Percentiles rank a stretch among this genome's conserved stretches.
Evolutionary conservation across 2,888 invertebrate species (phyloP).

Genomic region (Linyphia triangularis): DNA sequence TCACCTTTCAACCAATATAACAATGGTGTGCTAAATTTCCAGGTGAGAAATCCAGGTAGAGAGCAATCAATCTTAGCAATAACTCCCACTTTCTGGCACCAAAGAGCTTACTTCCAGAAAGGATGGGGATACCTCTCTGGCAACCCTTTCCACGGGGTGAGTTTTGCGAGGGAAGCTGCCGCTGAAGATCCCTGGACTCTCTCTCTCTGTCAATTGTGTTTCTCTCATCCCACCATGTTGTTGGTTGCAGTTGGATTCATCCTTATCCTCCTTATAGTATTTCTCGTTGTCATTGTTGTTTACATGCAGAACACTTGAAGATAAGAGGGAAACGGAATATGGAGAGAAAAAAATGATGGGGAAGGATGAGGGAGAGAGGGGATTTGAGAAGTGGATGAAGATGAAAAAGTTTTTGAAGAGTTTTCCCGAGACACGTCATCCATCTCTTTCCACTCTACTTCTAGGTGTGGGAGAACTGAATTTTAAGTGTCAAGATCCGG

Average conservation of each 20-base stretch:
- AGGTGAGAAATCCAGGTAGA: background rate
- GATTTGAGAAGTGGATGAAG: background rate
- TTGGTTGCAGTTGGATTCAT: slow-evolving; percentile 74
- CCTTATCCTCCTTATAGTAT: slow-evolving; percentile 73
- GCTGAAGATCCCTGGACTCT: slow-evolving; percentile 67
- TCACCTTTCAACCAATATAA: background rate
- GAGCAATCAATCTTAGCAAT: slow-evolving; percentile 2
- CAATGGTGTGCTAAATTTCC: no score
- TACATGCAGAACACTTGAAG: slow-evolving; percentile 72
- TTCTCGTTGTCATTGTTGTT: slow-evolving; percentile 74
- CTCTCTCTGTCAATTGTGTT: slow-evolving; percentile 27
- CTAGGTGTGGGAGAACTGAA: background rate
- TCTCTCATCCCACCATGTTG: slow-evolving; percentile 70
- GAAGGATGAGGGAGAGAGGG: background rate
- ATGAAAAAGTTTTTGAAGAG: slow-evolving; percentile 43
- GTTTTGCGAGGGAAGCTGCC: slow-evolving; percentile 40
- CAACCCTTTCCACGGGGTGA: slow-evolving; percentile 46
- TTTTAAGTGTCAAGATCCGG: background rate
- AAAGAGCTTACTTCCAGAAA: slow-evolving; percentile 1
- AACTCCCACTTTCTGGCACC: background rate
- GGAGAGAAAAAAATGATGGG: background rate
- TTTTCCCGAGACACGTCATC: slow-evolving; percentile 43
- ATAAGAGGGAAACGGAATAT: background rate
- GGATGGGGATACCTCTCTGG: slow-evolving; percentile 4
- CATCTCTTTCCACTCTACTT: background rate